Evolutionary conservation across 2,113 vertebrate species (phyloP), one percentile per base, ranked within the genome.

Genomic region (Dryoscopus gambensis): DNA sequence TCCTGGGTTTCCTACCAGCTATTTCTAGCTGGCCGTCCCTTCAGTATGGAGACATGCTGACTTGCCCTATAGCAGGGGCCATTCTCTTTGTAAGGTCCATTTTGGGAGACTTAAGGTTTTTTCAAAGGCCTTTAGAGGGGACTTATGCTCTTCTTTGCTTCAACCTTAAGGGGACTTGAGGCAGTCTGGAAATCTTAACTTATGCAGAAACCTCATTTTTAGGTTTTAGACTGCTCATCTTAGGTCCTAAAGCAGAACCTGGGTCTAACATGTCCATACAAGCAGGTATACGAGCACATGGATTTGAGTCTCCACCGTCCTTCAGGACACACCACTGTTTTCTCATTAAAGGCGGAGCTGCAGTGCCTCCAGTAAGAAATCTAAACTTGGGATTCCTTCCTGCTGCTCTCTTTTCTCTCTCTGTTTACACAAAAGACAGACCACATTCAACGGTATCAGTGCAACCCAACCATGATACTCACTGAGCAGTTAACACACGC

Each of bases 351-450:
- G 27, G 37, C 30, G 20, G 50, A 78, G n/a, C 30, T 28, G 50
- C 52, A 60, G 64, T 1, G 4, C 47, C 60, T 87, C 47, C 13
- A 12, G 60, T 64, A 40, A 83, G 56, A 94, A 84, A 77, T 84
- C 57, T 88, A 78, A 57, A n/a, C 40, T 56, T 64, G 64, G 42
- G 63, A 57, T 93, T 76, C 49, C 19, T 92, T 73, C 81, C 87
- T 84, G 39, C 73, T 2, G 7, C 56, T 89, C 80, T 60, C 31
- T 87, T 89, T 91, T 89, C 78, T 94, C 84, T 78, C 65, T 75
- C 81, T 95, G 85, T 92, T 80, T 93, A 92, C 92, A 96, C 87
- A 95, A 87, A 96, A 95, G 96, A 65, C 83, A 91, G 92, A 77
- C 83, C 65, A 44, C 4, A 31, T 68, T 79, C 50, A 94, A 62